A percentile compares a stretch with the other conserved stretches of the same genome.
Evolutionary conservation across 2,888 invertebrate species (phyloP).

Genomic region (Diaprepes abbreviatus): DNA sequence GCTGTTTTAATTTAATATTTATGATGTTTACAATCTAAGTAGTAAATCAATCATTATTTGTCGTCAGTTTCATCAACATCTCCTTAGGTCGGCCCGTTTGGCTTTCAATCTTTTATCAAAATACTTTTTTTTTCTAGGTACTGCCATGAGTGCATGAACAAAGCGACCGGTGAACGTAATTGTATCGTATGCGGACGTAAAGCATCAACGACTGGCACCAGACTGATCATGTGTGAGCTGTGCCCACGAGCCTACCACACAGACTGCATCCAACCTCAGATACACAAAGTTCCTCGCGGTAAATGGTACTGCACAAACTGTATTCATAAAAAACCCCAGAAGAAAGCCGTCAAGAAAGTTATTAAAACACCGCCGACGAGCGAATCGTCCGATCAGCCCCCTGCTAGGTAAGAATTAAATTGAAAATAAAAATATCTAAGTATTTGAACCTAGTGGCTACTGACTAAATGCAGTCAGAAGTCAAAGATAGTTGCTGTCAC

Average conservation of each 20-base stretch:
- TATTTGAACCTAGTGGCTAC: too few relatives aligned
- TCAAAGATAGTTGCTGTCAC: too few relatives aligned
- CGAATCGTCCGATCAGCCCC: conserved; percentile 71
- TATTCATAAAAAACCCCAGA: conserved; percentile 83
- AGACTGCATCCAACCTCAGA: conserved; percentile 91
- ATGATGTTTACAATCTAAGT: too few relatives aligned
- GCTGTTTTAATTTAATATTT: too few relatives aligned
- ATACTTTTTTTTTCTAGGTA: conserved; percentile 77
- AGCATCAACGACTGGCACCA: conserved; percentile 68
- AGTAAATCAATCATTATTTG: too few relatives aligned
- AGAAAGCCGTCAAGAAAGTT: conserved; percentile 71
- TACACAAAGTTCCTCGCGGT: conserved; percentile 77
- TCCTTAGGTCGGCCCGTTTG: too few relatives aligned
- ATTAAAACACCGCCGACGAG: conserved; percentile 68
- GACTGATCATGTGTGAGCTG: conserved; percentile 88
- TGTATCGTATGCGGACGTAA: conserved; percentile 94
- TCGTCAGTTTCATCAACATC: too few relatives aligned
- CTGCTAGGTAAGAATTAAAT: conserved; percentile 66
- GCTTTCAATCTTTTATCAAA: too few relatives aligned
- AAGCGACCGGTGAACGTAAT: conserved; percentile 91
- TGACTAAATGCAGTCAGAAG: too few relatives aligned
- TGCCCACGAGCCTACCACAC: conserved; percentile 94
- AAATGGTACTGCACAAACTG: conserved; percentile 86
- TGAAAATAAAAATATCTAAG: too few relatives aligned
- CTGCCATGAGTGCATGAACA: conserved; percentile 95